Conservation (phyloP, 2,113 vertebrate species). For the Progne subis region DNA sequence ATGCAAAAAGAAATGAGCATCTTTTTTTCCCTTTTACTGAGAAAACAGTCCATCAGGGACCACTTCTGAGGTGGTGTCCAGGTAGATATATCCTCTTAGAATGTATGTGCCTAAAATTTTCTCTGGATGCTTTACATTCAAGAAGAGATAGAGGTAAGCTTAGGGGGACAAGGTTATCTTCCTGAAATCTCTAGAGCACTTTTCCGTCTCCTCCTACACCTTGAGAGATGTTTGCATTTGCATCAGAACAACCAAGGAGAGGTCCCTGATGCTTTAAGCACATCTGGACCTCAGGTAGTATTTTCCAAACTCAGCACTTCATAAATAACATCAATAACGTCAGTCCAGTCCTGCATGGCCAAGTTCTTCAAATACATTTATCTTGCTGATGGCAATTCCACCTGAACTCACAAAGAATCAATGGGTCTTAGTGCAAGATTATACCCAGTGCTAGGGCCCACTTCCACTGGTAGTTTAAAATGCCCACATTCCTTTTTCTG, state of each 20-base stretch:
- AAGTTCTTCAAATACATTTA: neutral
- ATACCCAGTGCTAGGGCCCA: neutral
- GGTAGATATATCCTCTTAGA: neutral
- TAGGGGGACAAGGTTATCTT: neutral
- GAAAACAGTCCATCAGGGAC: neutral
- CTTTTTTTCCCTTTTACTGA: neutral
- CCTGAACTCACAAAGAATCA: neutral
- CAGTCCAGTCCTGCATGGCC: neutral
- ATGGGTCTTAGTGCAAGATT: neutral
- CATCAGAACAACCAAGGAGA: neutral
- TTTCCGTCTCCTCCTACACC: neutral
- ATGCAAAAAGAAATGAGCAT: neutral
- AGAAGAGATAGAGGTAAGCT: neutral
- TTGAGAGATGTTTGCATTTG: neutral
- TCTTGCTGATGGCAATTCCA: neutral
- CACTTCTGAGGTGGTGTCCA: neutral
- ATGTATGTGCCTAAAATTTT: neutral
- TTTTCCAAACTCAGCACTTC: neutral
- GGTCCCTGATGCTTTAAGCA: neutral
- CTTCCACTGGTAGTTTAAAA: neutral
- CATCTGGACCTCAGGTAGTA: neutral
- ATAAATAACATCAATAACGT: neutral
- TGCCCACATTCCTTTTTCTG: neutral
- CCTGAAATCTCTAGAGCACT: neutral
- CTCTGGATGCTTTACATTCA: neutral